Evolutionary conservation across 1,140 invertebrate species (phyloP).

Genomic region (Drosophila ananassae): DNA sequence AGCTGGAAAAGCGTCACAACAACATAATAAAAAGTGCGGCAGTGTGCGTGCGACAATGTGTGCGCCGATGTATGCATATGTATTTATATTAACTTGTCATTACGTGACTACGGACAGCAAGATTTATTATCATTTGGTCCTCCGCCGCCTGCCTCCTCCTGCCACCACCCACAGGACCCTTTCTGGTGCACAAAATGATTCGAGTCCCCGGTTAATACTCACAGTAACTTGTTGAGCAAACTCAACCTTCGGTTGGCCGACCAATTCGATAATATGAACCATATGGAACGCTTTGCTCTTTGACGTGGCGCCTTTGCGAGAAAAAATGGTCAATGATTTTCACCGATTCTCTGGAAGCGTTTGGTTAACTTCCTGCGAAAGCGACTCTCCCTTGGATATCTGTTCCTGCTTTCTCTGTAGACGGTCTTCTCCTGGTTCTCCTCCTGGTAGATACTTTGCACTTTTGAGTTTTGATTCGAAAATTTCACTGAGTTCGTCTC

Average conservation of each 20-base stretch:
- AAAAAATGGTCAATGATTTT: slow-evolving; percentile 64
- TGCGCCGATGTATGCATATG: slow-evolving; percentile 68
- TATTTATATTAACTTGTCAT: slow-evolving; percentile 84
- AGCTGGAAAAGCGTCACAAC: slow-evolving; percentile 43
- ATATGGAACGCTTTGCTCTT: slow-evolving; percentile 84
- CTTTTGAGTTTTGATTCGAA: slow-evolving; percentile 36
- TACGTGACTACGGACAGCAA: slow-evolving; percentile 83
- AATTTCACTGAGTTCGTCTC: slow-evolving; percentile 51
- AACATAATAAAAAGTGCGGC: slow-evolving; percentile 77
- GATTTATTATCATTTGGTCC: slow-evolving; percentile 80
- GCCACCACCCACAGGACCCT: not conserved
- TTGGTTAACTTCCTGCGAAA: slow-evolving; percentile 26
- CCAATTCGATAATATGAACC: slow-evolving; percentile 84
- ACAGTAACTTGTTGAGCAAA: slow-evolving; percentile 84
- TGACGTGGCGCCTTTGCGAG: slow-evolving; percentile 79
- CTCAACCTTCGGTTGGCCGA: slow-evolving; percentile 84
- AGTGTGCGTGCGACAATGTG: slow-evolving; percentile 34
- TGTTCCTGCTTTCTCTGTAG: slow-evolving; percentile 26
- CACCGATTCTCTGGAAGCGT: slow-evolving; percentile 44
- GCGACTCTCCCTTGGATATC: slow-evolving; percentile 14
- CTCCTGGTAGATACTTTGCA: slow-evolving; percentile 21
- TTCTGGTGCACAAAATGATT: slow-evolving; percentile 54
- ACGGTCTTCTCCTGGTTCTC: not conserved
- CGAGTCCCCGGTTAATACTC: slow-evolving; percentile 67
- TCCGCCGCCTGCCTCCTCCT: not conserved